Base-by-base conservation (phyloP, 2,888 invertebrate species). In the Perdita meconis region DNA sequence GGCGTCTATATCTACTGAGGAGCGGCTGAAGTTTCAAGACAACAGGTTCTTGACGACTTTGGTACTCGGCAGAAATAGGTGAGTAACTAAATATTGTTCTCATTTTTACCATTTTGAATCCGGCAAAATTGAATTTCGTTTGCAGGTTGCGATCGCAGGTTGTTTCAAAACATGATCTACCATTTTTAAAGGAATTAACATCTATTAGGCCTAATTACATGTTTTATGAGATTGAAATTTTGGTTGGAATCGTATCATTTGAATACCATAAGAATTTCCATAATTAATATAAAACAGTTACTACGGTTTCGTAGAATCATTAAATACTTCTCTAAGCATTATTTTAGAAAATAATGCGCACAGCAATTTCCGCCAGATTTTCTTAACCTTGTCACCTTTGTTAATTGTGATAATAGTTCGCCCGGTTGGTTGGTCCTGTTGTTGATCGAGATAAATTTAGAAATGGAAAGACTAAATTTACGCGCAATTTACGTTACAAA, bases 21-120 rank as follows among this genome's bases (percentile, higher is more conserved):
- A 91, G 72, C 90, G 89, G 78, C 86, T 92, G 66, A 91, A 90
- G 76, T 92, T 92, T 79, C 92, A 92, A 84, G 91, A 92, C 82
- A 89, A 87, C 77, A 79, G 91, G 72, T 92, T 92, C 81, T 82
- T 92, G 60, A 90, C 91, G 67, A 90, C 90, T 68, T 85, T 92
- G 53, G 92, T 92, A 53, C 89, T 92, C 55, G 92, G 92, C 24
- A 88, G 89, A 84, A 92, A 82, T 87, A 90, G 91, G 92, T 92
- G 85, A 90, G 88, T 87, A 16, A n/a, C n/a, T 51, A 5, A 5
- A 1, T n/a, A 42, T 68, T 51, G 34, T 68, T 57, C 60, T 61
- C 13, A 6, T 38, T 19, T 55, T 8, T n/a, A 10, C 3, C n/a
- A 13, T 4, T 12, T 50, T 53, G 30, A 26, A 47, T 47, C 53